Evolutionary conservation across 2,113 vertebrate species (phyloP).

Genomic region (Phocoena sinus): DNA sequence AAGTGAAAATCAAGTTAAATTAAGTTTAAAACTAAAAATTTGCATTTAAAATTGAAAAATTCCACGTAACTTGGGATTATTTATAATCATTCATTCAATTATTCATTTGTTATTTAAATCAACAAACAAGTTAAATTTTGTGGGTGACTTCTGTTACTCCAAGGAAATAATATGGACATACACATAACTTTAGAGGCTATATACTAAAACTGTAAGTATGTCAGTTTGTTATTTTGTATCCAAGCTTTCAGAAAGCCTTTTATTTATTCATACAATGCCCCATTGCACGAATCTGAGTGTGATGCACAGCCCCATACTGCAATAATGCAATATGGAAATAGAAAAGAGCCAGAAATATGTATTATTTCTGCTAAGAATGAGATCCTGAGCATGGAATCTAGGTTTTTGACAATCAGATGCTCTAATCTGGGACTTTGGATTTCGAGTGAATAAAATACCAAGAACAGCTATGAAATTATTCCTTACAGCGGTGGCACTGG

Average conservation of each 20-base stretch:
- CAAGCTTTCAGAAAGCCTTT: background rate
- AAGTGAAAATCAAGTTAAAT: background rate
- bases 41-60: background rate
- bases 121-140: background rate
- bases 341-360: background rate
- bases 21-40: background rate
- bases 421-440: background rate
- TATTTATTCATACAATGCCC: background rate
- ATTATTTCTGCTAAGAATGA: background rate
- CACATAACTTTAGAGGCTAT: background rate
- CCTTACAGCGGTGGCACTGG: fast-evolving
- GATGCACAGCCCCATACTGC: fast-evolving
- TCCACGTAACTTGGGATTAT: background rate
- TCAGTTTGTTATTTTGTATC: background rate
- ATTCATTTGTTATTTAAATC: background rate
- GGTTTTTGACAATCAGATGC: background rate
- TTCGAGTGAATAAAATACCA: background rate
- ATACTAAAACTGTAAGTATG: background rate
- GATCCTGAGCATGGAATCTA: background rate
- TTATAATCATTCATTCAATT: background rate
- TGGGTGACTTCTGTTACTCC: background rate
- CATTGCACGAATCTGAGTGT: background rate
- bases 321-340: background rate
- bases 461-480: background rate
- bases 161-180: background rate